Evolutionary conservation across 2,797 vertebrate genomes (phyloP).

Genomic region (Chrysolophus pictus): DNA sequence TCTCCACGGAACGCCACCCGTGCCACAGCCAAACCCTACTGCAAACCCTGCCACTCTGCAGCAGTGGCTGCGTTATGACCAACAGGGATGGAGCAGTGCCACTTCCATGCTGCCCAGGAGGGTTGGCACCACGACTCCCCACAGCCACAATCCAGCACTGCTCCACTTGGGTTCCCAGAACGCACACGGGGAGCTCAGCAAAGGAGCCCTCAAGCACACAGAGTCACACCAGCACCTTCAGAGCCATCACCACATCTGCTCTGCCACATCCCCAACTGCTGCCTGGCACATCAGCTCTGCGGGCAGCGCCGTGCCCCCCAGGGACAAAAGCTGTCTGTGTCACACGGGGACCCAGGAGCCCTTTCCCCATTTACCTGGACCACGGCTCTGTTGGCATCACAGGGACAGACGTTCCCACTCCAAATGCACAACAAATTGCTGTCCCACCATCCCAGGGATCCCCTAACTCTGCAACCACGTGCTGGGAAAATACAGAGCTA

Average conservation of each 20-base stretch:
- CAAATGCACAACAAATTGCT: background rate
- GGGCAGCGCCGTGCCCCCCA: background rate
- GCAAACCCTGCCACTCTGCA: no score
- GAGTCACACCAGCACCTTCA: rapidly evolving
- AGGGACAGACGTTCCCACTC: background rate
- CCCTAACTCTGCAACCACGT: background rate
- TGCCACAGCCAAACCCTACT: background rate
- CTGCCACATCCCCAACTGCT: rapidly evolving
- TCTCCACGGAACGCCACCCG: background rate
- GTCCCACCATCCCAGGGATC: background rate
- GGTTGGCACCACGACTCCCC: no score
- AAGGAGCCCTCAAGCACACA: background rate
- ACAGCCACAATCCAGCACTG: rapidly evolving
- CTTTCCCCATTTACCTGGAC: rapidly evolving
- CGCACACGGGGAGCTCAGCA: rapidly evolving
- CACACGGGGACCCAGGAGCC: background rate
- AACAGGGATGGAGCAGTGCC: rapidly evolving
- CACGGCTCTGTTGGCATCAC: rapidly evolving
- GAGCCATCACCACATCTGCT: background rate
- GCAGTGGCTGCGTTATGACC: background rate
- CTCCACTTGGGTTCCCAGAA: rapidly evolving
- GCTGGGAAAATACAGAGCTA: background rate
- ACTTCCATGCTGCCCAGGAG: background rate
- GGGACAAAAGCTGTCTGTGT: background rate
- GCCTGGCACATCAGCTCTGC: rapidly evolving